Percentiles rank a stretch among this genome's conserved stretches.
These are phyloP conservation scores for Silurus aristotelis DNA, from an alignment of 2,797 vertebrate species.

Conservation along the genomic window DNA sequence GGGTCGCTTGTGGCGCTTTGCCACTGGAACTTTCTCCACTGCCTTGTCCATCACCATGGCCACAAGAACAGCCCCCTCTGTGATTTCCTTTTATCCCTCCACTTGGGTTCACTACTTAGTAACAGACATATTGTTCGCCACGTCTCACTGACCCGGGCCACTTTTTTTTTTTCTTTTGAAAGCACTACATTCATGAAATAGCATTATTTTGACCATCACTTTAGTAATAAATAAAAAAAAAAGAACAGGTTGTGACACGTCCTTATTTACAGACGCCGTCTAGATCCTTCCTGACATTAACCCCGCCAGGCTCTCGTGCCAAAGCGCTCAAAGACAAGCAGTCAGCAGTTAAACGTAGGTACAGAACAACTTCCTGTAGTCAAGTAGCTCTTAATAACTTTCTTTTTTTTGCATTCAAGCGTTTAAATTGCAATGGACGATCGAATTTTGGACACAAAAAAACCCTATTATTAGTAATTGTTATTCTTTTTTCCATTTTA, in stretches of 20 bases:
- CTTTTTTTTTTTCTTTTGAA: neutral
- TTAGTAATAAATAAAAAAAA: neutral
- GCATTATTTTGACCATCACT: neutral
- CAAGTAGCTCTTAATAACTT: slow-evolving; percentile 20
- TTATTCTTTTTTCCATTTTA: no score
- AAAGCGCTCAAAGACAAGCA: slow-evolving; percentile 54
- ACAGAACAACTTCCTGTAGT: slow-evolving; percentile 62
- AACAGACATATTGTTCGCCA: slow-evolving; percentile 17
- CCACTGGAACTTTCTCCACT: slow-evolving; percentile 72
- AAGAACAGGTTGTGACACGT: slow-evolving; percentile 45
- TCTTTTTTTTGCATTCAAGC: slow-evolving; percentile 37
- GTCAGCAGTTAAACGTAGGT: slow-evolving; percentile 52
- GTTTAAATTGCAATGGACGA: slow-evolving; percentile 38
- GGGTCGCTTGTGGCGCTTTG: slow-evolving; percentile 73
- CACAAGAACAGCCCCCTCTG: slow-evolving; percentile 58
- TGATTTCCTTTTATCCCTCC: slow-evolving; percentile 55
- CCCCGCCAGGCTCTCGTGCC: slow-evolving; percentile 51
- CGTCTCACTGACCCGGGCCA: neutral
- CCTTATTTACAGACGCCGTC: slow-evolving; percentile 4
- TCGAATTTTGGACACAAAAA: no score
- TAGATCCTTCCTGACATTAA: slow-evolving; percentile 34
- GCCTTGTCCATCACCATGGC: slow-evolving; percentile 79
- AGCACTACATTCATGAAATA: neutral
- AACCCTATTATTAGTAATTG: no score
- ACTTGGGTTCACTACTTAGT: slow-evolving; percentile 48